Conservation (phyloP, 1,140 invertebrate species). For the Aphidius gifuensis region DNA sequence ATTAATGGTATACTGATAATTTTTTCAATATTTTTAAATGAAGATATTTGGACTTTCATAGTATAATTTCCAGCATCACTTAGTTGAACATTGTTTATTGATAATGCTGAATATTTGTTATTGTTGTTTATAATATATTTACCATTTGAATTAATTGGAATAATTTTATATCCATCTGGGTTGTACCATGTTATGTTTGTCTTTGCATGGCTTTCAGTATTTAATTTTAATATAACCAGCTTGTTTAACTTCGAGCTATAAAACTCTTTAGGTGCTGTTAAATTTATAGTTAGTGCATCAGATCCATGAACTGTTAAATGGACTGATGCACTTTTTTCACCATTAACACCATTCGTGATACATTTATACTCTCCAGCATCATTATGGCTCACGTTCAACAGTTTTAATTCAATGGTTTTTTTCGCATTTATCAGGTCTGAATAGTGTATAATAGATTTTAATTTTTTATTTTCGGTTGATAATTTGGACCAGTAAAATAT, state of each 20-base stretch:
- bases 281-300: conserved; percentile 51
- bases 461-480: too few relatives aligned
- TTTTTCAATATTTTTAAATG: conserved; percentile 14
- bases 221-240: too few relatives aligned
- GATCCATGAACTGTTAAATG: conserved; percentile 47
- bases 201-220: too few relatives aligned
- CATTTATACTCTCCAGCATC: conserved; percentile 59
- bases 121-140: neutral
- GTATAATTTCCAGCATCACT: conserved; percentile 36
- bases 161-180: neutral
- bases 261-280: conserved; percentile 39
- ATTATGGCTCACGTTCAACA: conserved; percentile 46
- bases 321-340: conserved; percentile 35
- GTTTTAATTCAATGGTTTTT: conserved; percentile 39
- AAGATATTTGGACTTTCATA: conserved; percentile 28
- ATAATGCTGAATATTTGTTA: conserved; percentile 30
- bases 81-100: conserved; percentile 30
- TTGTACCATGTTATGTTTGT: conserved; percentile 48
- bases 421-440: too few relatives aligned
- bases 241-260: conserved; percentile 31
- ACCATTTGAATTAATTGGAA: too few relatives aligned
- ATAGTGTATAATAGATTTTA: too few relatives aligned
- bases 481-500: too few relatives aligned
- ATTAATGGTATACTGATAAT: conserved; percentile 34
- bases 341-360: conserved; percentile 41